Percentiles rank a stretch among this genome's conserved stretches.
Conservation (phyloP, 2,797 vertebrate genomes). For the Thalassophryne amazonica region DNA sequence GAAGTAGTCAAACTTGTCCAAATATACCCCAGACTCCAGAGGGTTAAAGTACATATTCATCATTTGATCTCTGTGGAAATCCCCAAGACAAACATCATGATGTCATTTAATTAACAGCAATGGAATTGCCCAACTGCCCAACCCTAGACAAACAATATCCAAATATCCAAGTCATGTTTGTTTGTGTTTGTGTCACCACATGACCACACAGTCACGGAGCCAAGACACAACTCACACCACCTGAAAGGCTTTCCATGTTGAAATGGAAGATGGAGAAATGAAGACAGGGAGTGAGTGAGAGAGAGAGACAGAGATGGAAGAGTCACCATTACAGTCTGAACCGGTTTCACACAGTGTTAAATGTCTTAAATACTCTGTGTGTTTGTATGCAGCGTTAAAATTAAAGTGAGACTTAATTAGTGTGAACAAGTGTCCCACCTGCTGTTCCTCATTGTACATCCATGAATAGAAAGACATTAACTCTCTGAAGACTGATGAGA, state of each 20-base stretch:
- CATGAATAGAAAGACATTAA: slow-evolving; percentile 53
- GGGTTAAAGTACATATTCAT: too few relatives aligned
- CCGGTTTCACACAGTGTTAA: slow-evolving; percentile 49
- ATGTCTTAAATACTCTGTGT: slow-evolving; percentile 33
- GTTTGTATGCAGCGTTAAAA: background rate
- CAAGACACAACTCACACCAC: slow-evolving; percentile 3
- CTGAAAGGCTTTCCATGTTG: slow-evolving; percentile 12
- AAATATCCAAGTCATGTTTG: too few relatives aligned
- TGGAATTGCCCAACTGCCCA: too few relatives aligned
- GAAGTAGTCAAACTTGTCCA: too few relatives aligned
- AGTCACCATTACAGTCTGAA: slow-evolving; percentile 29
- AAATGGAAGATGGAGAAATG: slow-evolving; percentile 22
- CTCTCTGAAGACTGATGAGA: slow-evolving; percentile 40
- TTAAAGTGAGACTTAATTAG: slow-evolving; percentile 67
- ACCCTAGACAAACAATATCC: too few relatives aligned
- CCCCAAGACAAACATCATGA: too few relatives aligned
- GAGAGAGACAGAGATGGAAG: slow-evolving; percentile 25
- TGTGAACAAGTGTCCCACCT: slow-evolving; percentile 55
- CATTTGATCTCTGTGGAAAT: too few relatives aligned
- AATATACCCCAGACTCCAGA: too few relatives aligned
- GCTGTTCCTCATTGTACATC: slow-evolving; percentile 53
- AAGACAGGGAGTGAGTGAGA: background rate
- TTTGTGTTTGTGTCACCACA: background rate
- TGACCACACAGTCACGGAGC: background rate
- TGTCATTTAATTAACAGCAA: too few relatives aligned